phyloP scores from a whole-genome alignment of 2,113 vertebrate species.

The Atractosteus spatula region DNA sequence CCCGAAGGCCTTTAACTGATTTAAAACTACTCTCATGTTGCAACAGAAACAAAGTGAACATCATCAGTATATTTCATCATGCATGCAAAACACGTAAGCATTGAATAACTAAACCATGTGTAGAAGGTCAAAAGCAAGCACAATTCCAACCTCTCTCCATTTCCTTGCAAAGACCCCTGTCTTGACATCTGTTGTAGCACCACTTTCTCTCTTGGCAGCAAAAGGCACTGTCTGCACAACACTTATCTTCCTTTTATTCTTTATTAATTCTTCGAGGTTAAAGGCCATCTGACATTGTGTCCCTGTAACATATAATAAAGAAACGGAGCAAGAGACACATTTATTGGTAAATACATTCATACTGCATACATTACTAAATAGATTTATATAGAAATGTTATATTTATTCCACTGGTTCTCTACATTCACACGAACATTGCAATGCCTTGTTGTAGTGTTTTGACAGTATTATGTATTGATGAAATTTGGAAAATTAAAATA shows the following conservation, averaged over 20 bases:
- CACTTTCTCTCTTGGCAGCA: slow-evolving; percentile 15
- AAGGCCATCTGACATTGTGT: slow-evolving; percentile 11
- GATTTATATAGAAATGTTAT: too few relatives aligned
- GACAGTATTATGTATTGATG: too few relatives aligned
- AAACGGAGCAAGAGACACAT: too few relatives aligned
- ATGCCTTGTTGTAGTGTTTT: too few relatives aligned
- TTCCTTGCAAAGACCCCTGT: not conserved
- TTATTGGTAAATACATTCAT: too few relatives aligned
- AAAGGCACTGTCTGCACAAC: slow-evolving; percentile 2
- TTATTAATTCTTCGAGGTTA: slow-evolving; percentile 25
- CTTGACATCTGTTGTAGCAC: not conserved
- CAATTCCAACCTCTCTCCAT: not conserved
- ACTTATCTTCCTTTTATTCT: slow-evolving; percentile 14
- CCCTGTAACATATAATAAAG: not conserved
- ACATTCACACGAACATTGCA: too few relatives aligned
- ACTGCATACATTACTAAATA: too few relatives aligned
- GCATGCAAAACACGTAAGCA: too few relatives aligned
- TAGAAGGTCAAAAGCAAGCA: not conserved
- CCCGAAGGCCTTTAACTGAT: too few relatives aligned
- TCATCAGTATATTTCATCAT: not conserved
- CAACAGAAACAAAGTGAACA: not conserved
- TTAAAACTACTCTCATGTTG: too few relatives aligned
- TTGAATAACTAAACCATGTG: not conserved
- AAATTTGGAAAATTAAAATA: too few relatives aligned
- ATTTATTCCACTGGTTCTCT: too few relatives aligned